A percentile compares a stretch with the other conserved stretches of the same genome.
Evolutionary conservation across 2,888 invertebrate species (phyloP).

Genomic region (Sipha maydis): DNA sequence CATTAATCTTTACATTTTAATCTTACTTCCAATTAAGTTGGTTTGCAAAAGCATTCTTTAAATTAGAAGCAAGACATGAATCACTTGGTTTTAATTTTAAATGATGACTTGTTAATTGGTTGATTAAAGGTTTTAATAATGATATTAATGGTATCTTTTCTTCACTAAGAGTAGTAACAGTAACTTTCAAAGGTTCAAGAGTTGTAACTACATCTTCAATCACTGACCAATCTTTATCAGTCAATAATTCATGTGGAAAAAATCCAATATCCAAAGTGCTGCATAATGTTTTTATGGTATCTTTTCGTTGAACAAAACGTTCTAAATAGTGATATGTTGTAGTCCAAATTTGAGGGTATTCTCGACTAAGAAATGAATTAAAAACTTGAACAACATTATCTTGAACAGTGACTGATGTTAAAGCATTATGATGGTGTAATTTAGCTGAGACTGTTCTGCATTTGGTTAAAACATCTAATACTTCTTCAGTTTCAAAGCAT

Average conservation of each 20-base stretch:
- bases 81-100: conserved; percentile 68
- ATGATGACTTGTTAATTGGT: conserved; percentile 69
- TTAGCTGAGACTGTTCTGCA: conserved; percentile 66
- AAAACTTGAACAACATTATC: conserved; percentile 64
- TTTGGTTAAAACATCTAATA: conserved; percentile 67
- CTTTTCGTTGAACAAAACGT: conserved; percentile 67
- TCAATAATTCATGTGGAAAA: conserved; percentile 67
- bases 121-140: conserved; percentile 70
- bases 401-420: conserved; percentile 49
- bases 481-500: conserved; percentile 68
- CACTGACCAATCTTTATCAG: conserved; percentile 68
- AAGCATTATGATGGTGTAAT: conserved; percentile 54
- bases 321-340: conserved; percentile 70
- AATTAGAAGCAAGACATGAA: conserved; percentile 67
- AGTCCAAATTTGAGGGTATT: conserved; percentile 68
- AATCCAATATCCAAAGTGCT: conserved; percentile 66
- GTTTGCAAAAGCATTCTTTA: conserved; percentile 67
- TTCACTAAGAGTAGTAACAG: conserved; percentile 69
- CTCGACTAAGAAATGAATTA: conserved; percentile 64
- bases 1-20: background rate
- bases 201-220: conserved; percentile 69
- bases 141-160: conserved; percentile 70
- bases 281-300: conserved; percentile 67
- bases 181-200: conserved; percentile 70
- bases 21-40: conserved; percentile 56